Conservation (phyloP, 2,113 vertebrate genomes). For the Dunckerocampus dactyliophorus region DNA sequence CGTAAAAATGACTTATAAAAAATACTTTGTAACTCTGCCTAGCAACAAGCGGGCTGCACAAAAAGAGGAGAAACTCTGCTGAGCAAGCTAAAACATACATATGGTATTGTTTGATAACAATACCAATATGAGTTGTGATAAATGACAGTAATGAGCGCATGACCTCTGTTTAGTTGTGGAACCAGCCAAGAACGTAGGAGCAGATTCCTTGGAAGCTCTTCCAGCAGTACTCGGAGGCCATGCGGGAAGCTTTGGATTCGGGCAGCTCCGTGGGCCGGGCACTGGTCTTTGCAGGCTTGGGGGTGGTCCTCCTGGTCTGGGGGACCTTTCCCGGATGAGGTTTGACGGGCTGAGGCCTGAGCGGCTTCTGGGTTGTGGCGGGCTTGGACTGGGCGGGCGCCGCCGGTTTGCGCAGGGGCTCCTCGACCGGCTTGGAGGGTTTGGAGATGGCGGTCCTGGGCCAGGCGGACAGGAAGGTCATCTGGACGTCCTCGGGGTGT, state of each 20-base stretch:
- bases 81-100: too few species aligned
- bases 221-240: constrained; percentile 80
- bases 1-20: not conserved
- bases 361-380: constrained; percentile 37
- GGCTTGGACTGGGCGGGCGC: constrained; percentile 42
- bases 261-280: constrained; percentile 46
- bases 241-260: constrained; percentile 61
- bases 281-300: constrained; percentile 59
- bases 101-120: too few species aligned
- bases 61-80: not conserved
- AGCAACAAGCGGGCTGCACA: too few species aligned
- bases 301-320: constrained; percentile 48
- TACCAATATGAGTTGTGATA: too few species aligned
- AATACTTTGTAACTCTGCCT: not conserved
- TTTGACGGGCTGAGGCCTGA: constrained; percentile 49
- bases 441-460: constrained; percentile 51
- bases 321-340: constrained; percentile 47
- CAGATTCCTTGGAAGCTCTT: constrained; percentile 78
- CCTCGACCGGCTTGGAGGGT: constrained; percentile 40
- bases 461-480: constrained; percentile 72
- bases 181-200: constrained; percentile 76
- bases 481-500: constrained; percentile 70
- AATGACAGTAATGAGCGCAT: not conserved
- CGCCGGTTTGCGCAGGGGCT: constrained; percentile 32
- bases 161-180: constrained; percentile 70